Percentiles rank a stretch among this genome's conserved stretches.
Evolutionary conservation across 2,888 invertebrate genomes (phyloP).

Genomic region (Cantharis rustica): DNA sequence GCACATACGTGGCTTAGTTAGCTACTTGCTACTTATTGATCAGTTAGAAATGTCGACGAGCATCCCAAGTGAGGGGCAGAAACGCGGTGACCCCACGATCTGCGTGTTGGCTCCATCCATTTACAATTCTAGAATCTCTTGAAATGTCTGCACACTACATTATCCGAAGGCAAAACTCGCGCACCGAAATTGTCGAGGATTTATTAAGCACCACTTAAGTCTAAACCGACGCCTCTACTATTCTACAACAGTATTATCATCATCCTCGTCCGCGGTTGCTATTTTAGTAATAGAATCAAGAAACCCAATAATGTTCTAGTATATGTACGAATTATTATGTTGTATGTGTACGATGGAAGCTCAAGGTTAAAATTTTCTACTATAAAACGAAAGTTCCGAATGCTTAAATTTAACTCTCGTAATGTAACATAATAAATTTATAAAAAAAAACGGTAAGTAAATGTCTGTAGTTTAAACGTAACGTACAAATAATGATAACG

Average conservation of each 20-base stretch:
- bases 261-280: background rate
- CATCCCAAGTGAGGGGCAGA: constrained; percentile 23
- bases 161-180: constrained; percentile 2
- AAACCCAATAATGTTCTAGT: background rate
- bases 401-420: background rate
- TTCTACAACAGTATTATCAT: background rate
- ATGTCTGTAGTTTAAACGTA: constrained; percentile 19
- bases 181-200: background rate
- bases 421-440: background rate
- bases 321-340: too few species aligned
- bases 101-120: constrained; percentile 13
- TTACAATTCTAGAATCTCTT: constrained; percentile 16
- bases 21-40: constrained; percentile 30
- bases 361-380: background rate
- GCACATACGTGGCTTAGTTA: constrained; percentile 31
- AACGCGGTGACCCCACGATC: constrained; percentile 26
- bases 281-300: background rate
- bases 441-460: background rate
- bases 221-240: background rate
- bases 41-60: constrained; percentile 21
- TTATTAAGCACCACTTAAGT: background rate
- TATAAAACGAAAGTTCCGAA: background rate
- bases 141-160: constrained; percentile 13
- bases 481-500: constrained; percentile 22
- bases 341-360: background rate